Evolutionary conservation across 2,888 invertebrate genomes (phyloP).

Genomic region (Cremastinae sp.): DNA sequence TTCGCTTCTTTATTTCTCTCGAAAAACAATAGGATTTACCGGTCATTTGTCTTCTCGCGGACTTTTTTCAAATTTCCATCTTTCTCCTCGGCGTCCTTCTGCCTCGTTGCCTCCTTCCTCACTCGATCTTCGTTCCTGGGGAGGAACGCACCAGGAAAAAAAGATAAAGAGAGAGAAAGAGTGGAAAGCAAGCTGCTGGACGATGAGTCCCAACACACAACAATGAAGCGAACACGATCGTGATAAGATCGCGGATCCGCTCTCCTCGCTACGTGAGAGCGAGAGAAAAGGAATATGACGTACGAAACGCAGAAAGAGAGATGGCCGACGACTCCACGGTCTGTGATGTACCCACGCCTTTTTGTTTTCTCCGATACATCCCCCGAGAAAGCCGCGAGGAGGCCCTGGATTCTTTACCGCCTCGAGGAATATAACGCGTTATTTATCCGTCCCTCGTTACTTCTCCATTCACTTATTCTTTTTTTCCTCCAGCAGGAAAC

Average conservation of each 20-base stretch:
- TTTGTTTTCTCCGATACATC: constrained; percentile 68
- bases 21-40: background rate
- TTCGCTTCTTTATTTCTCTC: too few species aligned
- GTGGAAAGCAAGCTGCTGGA: constrained; percentile 46
- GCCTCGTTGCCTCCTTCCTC: constrained; percentile 4
- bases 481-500: background rate
- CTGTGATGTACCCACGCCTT: constrained; percentile 74
- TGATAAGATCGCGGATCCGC: constrained; percentile 74
- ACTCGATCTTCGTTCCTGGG: constrained; percentile 40
- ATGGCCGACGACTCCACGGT: constrained; percentile 65
- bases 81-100: constrained; percentile 14
- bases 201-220: constrained; percentile 61
- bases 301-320: constrained; percentile 28
- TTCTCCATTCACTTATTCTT: constrained; percentile 5
- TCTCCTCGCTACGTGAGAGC: constrained; percentile 66
- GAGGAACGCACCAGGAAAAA: constrained; percentile 14
- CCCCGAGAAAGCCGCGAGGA: background rate
- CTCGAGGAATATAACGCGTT: constrained; percentile 35
- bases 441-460: constrained; percentile 35
- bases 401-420: constrained; percentile 9
- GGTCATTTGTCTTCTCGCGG: constrained; percentile 3
- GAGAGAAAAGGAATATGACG: constrained; percentile 52
- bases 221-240: constrained; percentile 74
- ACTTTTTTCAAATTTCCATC: background rate
- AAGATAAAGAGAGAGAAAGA: constrained; percentile 10